Evolutionary conservation across 2,113 vertebrate genomes (phyloP).

Genomic region (Trogon melanurus): DNA sequence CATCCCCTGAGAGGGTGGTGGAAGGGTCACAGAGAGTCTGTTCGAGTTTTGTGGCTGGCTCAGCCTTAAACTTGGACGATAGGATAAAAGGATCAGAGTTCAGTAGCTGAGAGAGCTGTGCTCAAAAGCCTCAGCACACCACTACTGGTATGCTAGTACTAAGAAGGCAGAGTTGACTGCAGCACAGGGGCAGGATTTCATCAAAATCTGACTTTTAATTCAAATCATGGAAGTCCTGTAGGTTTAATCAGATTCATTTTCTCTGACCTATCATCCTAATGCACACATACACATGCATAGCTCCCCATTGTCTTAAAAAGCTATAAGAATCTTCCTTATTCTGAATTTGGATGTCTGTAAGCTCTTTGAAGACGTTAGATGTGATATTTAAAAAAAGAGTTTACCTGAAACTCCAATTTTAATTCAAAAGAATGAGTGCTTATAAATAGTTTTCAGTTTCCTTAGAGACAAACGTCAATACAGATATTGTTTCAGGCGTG

Average conservation of each 20-base stretch:
- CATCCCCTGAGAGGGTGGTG: no score
- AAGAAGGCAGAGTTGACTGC: background rate
- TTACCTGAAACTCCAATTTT: background rate
- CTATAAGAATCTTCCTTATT: background rate
- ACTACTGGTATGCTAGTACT: background rate
- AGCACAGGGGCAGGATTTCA: background rate
- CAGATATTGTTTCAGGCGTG: background rate
- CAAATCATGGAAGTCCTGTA: background rate
- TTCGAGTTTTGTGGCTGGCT: no score
- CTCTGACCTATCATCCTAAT: background rate
- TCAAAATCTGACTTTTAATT: background rate
- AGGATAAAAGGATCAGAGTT: background rate
- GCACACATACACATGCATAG: rapidly evolving
- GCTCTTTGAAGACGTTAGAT: background rate
- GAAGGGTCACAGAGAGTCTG: no score
- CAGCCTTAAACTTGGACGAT: no score
- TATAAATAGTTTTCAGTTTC: background rate
- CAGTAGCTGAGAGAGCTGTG: background rate
- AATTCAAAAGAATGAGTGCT: background rate
- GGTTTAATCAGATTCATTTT: background rate
- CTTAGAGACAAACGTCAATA: background rate
- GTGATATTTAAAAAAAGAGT: background rate
- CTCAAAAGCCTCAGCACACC: background rate
- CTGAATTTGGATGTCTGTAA: background rate
- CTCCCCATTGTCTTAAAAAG: background rate